A percentile compares a stretch with the other conserved stretches of the same genome.
These are phyloP conservation scores for Tiaroga cobitis DNA, from an alignment of 2,797 vertebrate genomes.

Conservation along the genomic window DNA sequence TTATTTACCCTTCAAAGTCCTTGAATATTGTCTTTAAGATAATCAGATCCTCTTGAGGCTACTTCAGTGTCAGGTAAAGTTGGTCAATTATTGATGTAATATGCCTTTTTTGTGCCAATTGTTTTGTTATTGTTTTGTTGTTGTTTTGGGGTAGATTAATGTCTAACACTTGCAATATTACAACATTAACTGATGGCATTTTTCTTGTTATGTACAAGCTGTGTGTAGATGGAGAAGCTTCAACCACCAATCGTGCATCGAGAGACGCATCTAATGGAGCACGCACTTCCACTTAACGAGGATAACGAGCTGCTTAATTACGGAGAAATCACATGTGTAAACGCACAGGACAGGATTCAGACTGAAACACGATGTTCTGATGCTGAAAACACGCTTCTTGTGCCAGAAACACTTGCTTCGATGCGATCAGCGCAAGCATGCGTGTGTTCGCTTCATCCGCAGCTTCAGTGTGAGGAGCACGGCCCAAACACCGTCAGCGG, in stretches of 20 bases:
- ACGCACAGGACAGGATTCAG: not conserved
- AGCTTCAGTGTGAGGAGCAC: not conserved
- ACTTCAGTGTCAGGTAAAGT: not conserved
- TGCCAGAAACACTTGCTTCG: not conserved
- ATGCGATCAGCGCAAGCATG: not conserved
- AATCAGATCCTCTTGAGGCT: not conserved
- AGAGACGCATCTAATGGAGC: not conserved
- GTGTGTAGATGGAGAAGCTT: not conserved
- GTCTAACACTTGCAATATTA: not conserved
- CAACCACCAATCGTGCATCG: too few relatives aligned
- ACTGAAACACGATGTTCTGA: not conserved
- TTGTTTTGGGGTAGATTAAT: not conserved
- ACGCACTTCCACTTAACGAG: not conserved
- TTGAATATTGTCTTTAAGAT: not conserved
- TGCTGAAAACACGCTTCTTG: not conserved
- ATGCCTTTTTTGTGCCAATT: not conserved
- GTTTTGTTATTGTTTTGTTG: too few relatives aligned
- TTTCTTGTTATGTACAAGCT: not conserved
- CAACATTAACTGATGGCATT: not conserved
- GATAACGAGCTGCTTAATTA: not conserved
- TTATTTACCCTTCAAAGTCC: not conserved
- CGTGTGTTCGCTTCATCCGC: too few relatives aligned
- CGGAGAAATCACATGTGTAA: too few relatives aligned
- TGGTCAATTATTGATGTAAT: too few relatives aligned
- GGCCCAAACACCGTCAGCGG: too few relatives aligned